Conservation (phyloP, 2,888 invertebrate species). For the Callimorpha dominula region DNA sequence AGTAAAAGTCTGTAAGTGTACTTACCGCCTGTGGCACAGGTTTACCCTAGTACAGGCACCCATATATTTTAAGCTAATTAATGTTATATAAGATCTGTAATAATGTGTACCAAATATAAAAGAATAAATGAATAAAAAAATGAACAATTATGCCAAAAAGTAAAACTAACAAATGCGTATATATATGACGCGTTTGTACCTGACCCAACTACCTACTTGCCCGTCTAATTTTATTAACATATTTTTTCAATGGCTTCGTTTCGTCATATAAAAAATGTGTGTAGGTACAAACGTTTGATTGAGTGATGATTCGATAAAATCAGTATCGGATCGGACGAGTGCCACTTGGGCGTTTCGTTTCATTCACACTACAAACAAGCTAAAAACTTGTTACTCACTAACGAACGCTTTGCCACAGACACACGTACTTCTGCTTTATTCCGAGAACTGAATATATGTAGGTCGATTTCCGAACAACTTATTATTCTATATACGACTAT, state of each 20-base stretch:
- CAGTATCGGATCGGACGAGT: slow-evolving; percentile 58
- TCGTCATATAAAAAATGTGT: slow-evolving; percentile 48
- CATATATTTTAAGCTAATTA: too few species aligned
- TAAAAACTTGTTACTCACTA: slow-evolving; percentile 57
- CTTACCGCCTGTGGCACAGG: too few species aligned
- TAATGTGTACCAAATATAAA: too few species aligned
- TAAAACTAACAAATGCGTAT: neutral
- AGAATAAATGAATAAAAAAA: too few species aligned
- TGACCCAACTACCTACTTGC: slow-evolving; percentile 36
- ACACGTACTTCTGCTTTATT: slow-evolving; percentile 28
- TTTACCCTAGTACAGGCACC: too few species aligned
- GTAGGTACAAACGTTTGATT: slow-evolving; percentile 55
- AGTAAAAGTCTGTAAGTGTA: too few species aligned
- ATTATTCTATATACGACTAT: neutral
- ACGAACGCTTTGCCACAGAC: slow-evolving; percentile 33
- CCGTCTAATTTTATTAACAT: slow-evolving; percentile 56
- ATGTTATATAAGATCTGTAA: too few species aligned
- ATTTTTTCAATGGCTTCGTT: slow-evolving; percentile 46
- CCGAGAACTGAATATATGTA: slow-evolving; percentile 24
- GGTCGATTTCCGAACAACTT: slow-evolving; percentile 1
- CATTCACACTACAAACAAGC: slow-evolving; percentile 61
- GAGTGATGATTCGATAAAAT: slow-evolving; percentile 66
- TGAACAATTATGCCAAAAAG: neutral
- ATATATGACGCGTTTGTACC: slow-evolving; percentile 6
- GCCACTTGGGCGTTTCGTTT: slow-evolving; percentile 62